Base-by-base conservation (phyloP, 2,888 invertebrate genomes). In the Xestia sexstrigata region DNA sequence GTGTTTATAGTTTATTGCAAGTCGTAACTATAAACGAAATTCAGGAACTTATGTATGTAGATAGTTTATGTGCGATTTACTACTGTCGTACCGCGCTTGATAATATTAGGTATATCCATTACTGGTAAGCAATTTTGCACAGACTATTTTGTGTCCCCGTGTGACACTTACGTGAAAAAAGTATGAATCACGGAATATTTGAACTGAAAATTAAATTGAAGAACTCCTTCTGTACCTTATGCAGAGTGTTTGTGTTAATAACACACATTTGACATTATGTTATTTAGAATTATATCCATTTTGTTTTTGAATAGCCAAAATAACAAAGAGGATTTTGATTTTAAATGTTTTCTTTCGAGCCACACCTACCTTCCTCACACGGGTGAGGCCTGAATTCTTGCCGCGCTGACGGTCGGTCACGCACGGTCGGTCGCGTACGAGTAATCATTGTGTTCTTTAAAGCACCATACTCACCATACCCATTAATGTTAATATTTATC, bases 1-100 rank as follows among this genome's bases (percentile, higher is more conserved):
- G 76, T 81, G 75, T 85, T 81, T 81, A 84, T 74, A 70, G 84
- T 76, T 86, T 81, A 81, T 79, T 49, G 35, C 26, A 9, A 68
- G 76, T 84, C 76, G 78, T 87, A 79, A 74, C 74, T 74, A 60
- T 75, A 60, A 78, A 71, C 63, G 58, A 75, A 68, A 79, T 77
- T 81, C 72, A 47, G 63, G 45, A 87, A 71, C 42, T 65, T 67
- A 65, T 42, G 65, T 67, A 65, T 42, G 65, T 42, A 55, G 39
- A 76, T 60, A 69, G 81, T 79, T 73, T 78, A 49, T 60, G 26
- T 26, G 23, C 58, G 23, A 67, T 83, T 83, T 65, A 84, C 35
- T 69, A 42, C 9, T 6, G 0, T 60, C 73, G 17, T 70, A 60
- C n/a, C 68, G 45, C 9, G 49, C 62, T 71, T 63, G 15, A 71